phyloP scores from a whole-genome alignment of 2,113 vertebrate genomes.

The Phrynocephalus versicolor region DNA sequence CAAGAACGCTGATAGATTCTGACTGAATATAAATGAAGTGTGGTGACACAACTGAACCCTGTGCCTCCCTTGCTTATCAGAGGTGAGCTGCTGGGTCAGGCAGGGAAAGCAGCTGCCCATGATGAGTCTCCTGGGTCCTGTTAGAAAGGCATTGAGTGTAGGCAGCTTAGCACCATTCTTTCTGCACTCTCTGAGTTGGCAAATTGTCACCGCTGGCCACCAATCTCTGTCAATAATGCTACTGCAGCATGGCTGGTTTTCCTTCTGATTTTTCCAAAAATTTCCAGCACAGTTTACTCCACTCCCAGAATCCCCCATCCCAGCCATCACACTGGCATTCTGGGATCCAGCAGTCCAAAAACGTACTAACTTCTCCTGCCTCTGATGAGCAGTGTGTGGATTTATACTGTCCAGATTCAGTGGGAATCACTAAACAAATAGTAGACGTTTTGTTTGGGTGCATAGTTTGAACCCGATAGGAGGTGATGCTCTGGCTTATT shows the following conservation, averaged over 20 bases:
- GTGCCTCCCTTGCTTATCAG: constrained; percentile 41
- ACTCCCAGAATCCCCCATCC: too few relatives aligned
- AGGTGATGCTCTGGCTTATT: too few relatives aligned
- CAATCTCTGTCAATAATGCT: not conserved
- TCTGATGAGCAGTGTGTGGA: too few relatives aligned
- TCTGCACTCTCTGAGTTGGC: constrained; percentile 12
- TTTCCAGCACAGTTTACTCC: not conserved
- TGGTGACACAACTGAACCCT: constrained; percentile 41
- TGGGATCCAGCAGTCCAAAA: too few relatives aligned
- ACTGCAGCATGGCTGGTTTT: not conserved
- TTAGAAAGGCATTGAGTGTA: constrained; percentile 1
- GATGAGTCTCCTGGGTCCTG: constrained; percentile 22
- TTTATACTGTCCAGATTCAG: too few relatives aligned
- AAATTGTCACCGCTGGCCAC: constrained; percentile 1
- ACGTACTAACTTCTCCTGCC: too few relatives aligned
- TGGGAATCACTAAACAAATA: too few relatives aligned
- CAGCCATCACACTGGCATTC: too few relatives aligned
- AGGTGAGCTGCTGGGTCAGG: constrained; percentile 6
- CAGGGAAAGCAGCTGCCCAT: constrained; percentile 28
- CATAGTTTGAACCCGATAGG: too few relatives aligned
- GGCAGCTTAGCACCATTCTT: constrained; percentile 27
- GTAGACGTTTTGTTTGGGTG: too few relatives aligned
- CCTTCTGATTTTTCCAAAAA: constrained; percentile 11
- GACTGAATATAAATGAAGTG: constrained; percentile 42
- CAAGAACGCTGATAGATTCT: constrained; percentile 35